A percentile compares a stretch with the other conserved stretches of the same genome.
Evolutionary conservation across 2,113 vertebrate genomes (phyloP).

Genomic region (Dipodomys ordii): DNA sequence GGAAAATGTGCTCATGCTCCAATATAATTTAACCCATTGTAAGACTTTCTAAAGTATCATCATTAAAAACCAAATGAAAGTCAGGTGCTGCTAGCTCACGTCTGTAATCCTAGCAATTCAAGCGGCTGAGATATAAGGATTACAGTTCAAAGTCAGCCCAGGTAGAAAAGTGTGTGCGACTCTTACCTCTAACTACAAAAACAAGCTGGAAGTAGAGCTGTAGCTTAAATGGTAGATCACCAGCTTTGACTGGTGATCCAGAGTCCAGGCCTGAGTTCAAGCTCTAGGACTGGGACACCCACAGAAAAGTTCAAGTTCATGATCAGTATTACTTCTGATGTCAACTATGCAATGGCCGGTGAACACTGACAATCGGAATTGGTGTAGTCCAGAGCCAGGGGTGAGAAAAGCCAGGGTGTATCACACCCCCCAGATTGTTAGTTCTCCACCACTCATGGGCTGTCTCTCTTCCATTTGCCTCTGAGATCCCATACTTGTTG

Average conservation of each 20-base stretch:
- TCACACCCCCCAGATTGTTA: fast-evolving
- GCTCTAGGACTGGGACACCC: too few species aligned
- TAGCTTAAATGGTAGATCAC: too few species aligned
- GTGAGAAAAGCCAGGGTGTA: too few species aligned
- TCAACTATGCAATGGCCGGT: background rate
- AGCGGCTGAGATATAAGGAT: too few species aligned
- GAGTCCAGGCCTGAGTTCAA: too few species aligned
- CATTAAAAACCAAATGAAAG: background rate
- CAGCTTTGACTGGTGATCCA: too few species aligned
- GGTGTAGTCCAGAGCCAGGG: fast-evolving
- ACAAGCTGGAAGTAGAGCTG: too few species aligned
- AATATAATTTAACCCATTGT: conserved; percentile 36
- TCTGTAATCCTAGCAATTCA: too few species aligned
- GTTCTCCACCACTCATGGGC: background rate
- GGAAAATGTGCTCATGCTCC: conserved; percentile 39
- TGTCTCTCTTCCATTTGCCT: background rate
- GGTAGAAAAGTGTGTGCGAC: too few species aligned
- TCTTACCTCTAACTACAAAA: too few species aligned
- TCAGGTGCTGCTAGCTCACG: background rate
- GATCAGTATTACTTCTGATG: background rate
- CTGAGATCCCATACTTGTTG: background rate
- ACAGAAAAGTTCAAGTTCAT: too few species aligned
- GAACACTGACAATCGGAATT: fast-evolving
- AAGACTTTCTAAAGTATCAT: conserved; percentile 7
- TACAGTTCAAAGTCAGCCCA: too few species aligned